Evolutionary conservation across 2,797 vertebrate species (phyloP), one percentile per base, ranked within the genome.

Genomic region (Microhierax caerulescens): DNA sequence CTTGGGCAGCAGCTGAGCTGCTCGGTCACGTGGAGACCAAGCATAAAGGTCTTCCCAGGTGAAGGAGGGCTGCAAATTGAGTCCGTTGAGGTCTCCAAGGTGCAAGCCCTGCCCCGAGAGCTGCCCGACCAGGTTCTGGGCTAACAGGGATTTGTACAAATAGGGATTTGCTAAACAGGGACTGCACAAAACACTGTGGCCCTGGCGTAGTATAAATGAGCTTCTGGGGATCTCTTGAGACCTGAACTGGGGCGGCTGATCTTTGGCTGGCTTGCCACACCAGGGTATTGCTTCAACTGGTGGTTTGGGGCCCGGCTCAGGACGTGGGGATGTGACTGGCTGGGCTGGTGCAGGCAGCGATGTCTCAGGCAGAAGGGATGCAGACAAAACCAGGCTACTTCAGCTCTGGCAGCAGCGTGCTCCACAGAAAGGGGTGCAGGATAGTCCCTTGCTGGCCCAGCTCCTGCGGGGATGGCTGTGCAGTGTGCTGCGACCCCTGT

Each of bases 231-330:
- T 86, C 77, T 73, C 70, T 7, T 11, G 90, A 84, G 91, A 61
- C 67, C 69, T 61, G 30, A 8, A 69, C 5, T 28, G 48, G 47
- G 34, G 61, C 47, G 25, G 85, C 59, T 69, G 82, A 11, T 2
- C 90, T 70, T 61, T 74, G 80, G 59, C 80, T 13, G 63, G 30
- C 57, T 93, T 37, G 16, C 57, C 24, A 17, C 61, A 19, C 73
- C 63, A 39, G n/a, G 5, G 43, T 51, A 11, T 93, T 85, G 85
- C 37, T 85, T 19, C 76, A 57, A 8, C 57, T 50, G 1, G 77
- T 47, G 83, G 88, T 93, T 94, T 96, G 96, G 80, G 94, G 88
- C 92, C 74, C 80, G 13, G 43, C 23, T 11, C 6, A 91, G 81
- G 88, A 93, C 68, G 7, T 50, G 78, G 53, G 90, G 80, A 48